Conservation (phyloP, 2,797 vertebrate genomes). For the Oryzias sinensis region DNA sequence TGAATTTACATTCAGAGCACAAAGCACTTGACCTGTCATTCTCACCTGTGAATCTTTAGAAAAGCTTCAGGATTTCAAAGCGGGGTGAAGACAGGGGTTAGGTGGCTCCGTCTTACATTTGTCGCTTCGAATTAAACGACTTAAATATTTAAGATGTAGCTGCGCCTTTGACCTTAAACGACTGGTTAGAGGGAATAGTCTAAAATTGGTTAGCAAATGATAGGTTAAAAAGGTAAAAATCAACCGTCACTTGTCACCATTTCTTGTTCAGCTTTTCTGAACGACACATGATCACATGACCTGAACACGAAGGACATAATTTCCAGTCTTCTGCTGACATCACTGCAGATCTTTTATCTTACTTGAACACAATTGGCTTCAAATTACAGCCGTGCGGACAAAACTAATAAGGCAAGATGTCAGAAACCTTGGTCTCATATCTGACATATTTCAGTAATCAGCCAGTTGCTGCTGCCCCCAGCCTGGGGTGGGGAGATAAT, state of each 20-base stretch:
- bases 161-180: too few relatives aligned
- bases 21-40: too few relatives aligned
- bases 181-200: too few relatives aligned
- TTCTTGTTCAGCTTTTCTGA: too few relatives aligned
- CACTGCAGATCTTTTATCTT: not conserved
- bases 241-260: too few relatives aligned
- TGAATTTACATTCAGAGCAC: too few relatives aligned
- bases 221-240: too few relatives aligned
- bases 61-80: too few relatives aligned
- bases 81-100: not conserved
- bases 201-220: too few relatives aligned
- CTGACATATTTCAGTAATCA: constrained; percentile 2
- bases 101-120: not conserved
- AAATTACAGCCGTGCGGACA: not conserved
- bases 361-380: not conserved
- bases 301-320: too few relatives aligned
- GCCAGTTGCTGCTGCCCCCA: not conserved
- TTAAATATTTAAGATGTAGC: not conserved
- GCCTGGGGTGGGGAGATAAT: constrained; percentile 33
- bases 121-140: not conserved
- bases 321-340: not conserved
- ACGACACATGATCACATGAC: too few relatives aligned
- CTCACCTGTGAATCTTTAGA: too few relatives aligned
- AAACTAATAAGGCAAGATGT: constrained; percentile 12
- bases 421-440: constrained; percentile 7